Evolutionary conservation across 2,113 vertebrate genomes (phyloP).

Genomic region (Paracanthobrama guichenoti): DNA sequence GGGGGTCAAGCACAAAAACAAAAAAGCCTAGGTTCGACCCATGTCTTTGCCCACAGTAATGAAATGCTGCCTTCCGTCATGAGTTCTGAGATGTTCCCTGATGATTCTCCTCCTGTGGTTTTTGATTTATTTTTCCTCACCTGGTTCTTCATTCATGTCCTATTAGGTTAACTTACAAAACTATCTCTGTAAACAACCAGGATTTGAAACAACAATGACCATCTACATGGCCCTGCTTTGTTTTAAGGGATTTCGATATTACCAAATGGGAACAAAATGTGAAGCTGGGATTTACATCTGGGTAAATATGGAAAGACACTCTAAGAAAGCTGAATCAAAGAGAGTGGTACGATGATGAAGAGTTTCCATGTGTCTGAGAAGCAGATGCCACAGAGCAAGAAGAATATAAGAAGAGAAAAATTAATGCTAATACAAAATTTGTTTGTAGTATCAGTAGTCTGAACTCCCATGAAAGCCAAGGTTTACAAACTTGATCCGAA

Average conservation of each 20-base stretch:
- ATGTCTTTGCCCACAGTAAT: slow-evolving; percentile 53
- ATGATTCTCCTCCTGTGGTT: neutral
- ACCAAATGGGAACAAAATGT: neutral
- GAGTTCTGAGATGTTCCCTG: neutral
- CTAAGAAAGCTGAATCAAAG: neutral
- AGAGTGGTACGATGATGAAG: neutral
- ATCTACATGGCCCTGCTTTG: neutral
- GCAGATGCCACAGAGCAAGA: no score
- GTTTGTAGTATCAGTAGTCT: neutral
- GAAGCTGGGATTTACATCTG: neutral
- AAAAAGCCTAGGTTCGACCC: slow-evolving; percentile 64
- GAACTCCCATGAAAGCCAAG: no score
- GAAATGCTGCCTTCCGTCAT: neutral
- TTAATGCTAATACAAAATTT: no score
- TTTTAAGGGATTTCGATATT: neutral
- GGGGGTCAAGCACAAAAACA: slow-evolving; percentile 63
- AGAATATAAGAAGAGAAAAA: no score
- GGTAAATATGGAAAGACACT: neutral
- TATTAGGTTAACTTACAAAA: slow-evolving; percentile 21
- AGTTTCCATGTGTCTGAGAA: neutral
- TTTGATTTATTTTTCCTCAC: neutral
- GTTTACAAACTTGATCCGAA: neutral
- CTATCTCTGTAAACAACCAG: slow-evolving; percentile 12
- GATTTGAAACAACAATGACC: neutral
- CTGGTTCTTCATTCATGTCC: slow-evolving; percentile 19